Evolutionary conservation across 2,888 invertebrate genomes (phyloP).

Genomic region (Drosophila histrio): DNA sequence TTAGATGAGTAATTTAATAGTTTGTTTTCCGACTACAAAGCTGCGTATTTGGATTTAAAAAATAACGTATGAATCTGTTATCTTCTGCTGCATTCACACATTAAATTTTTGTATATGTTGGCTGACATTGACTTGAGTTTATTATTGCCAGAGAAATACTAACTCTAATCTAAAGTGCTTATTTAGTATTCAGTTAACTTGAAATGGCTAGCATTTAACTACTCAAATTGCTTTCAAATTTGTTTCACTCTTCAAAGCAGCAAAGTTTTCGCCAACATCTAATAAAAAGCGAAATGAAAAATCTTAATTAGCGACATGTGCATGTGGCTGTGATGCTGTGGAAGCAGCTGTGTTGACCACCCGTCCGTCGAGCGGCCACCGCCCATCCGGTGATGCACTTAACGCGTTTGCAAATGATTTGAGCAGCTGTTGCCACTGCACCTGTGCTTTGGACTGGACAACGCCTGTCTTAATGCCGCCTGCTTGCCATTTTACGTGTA

Average conservation of each 20-base stretch:
- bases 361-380: conserved; percentile 46
- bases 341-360: conserved; percentile 39
- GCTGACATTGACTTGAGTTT: not conserved
- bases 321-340: conserved; percentile 8
- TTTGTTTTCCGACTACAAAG: not conserved
- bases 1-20: not conserved
- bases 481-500: conserved; percentile 49
- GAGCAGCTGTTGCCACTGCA: conserved; percentile 65
- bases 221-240: conserved; percentile 31
- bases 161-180: not conserved
- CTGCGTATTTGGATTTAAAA: not conserved
- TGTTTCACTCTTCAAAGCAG: conserved; percentile 26
- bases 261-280: conserved; percentile 9
- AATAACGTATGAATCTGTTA: not conserved
- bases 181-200: not conserved
- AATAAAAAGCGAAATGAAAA: conserved; percentile 54
- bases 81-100: not conserved
- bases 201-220: not conserved
- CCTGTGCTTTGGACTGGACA: conserved; percentile 23
- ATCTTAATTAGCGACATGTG: conserved; percentile 54
- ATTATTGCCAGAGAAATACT: not conserved
- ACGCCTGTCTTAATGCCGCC: conserved; percentile 47
- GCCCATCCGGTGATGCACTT: conserved; percentile 74
- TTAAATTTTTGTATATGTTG: not conserved
- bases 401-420: conserved; percentile 76